A percentile compares a stretch with the other conserved stretches of the same genome.
phyloP scores from a whole-genome alignment of 1,140 invertebrate species.

The Hyposmocoma kahamanoa region DNA sequence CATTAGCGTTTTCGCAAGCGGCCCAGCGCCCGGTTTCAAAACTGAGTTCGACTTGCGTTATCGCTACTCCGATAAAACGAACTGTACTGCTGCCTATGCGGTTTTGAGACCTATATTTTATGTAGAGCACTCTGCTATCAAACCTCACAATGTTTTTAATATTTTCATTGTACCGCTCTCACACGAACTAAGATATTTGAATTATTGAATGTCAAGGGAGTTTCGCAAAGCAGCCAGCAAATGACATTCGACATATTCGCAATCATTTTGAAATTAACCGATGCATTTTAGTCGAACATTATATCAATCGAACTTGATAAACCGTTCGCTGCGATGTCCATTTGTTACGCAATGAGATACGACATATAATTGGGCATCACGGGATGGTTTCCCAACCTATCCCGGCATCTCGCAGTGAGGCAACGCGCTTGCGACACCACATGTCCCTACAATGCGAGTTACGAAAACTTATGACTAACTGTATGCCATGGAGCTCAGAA shows the following conservation, averaged over 20 bases:
- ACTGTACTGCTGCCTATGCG: constrained; percentile 48
- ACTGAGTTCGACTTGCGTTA: constrained; percentile 65
- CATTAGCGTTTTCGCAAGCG: constrained; percentile 71
- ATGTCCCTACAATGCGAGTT: constrained; percentile 61
- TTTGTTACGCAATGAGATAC: constrained; percentile 37
- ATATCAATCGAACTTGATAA: constrained; percentile 44
- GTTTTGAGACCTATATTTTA: constrained; percentile 66
- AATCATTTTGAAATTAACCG: neutral
- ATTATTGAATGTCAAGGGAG: neutral
- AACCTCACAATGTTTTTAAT: neutral
- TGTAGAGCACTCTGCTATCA: constrained; percentile 19
- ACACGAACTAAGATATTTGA: neutral
- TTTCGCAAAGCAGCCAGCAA: too few relatives aligned
- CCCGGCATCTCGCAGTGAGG: constrained; percentile 60
- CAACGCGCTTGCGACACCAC: constrained; percentile 64
- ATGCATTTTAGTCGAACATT: constrained; percentile 5
- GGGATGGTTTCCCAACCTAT: constrained; percentile 70
- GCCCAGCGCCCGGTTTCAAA: constrained; percentile 68
- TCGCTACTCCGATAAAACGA: constrained; percentile 63
- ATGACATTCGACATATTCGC: too few relatives aligned
- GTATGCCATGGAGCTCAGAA: constrained; percentile 34
- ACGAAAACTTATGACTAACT: constrained; percentile 66
- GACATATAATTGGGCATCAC: constrained; percentile 59
- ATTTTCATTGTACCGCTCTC: neutral
- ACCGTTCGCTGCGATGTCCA: constrained; percentile 25